Evolutionary conservation across 2,888 invertebrate species (phyloP), one percentile per base, ranked within the genome.

Genomic region (Odontothrips loti): DNA sequence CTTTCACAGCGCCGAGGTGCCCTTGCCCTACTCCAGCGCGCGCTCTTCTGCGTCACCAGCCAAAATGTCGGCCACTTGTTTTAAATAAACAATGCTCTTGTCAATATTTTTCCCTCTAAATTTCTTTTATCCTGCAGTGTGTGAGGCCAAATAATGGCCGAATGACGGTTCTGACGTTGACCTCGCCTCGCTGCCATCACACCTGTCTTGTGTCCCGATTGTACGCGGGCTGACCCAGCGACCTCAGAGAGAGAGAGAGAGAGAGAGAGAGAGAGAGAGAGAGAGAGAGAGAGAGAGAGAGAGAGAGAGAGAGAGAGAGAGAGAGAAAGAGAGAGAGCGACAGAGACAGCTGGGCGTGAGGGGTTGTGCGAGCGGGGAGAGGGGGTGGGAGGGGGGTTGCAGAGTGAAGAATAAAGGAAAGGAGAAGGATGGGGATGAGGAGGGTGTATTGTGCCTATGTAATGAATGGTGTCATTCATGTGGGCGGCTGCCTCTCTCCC

Each of bases 221-320:
- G 34, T 43, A 43, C 34, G 34, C 34, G 34, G 2, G 34, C 34
- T 43, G 34, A 43, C n/a, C n/a, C n/a, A n/a, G n/a, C n/a, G n/a
- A n/a, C 34, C 34, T 43, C 34, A 58, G 15, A 58, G 58, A 58
- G 58, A 58, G 58, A 58, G 58, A 58, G 58, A 58, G 58, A 58
- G 58, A 58, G 58, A 58, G 58, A 58, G 58, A 58, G 58, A 58
- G 58, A 58, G 58, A 58, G 58, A 58, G 58, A 58, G 20, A 51
- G 51, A 17, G 51, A 51, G 51, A 51, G 51, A 51, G 51, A 51
- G 51, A 51, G 58, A 15, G 58, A 58, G 58, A 15, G 15, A 15
- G 58, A 58, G 58, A 58, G 15, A 58, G 58, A 15, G 58, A 15
- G 10, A 15, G 15, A 0, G 58, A 58, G 58, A 58, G 58, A 58